phyloP scores from a whole-genome alignment of 2,113 vertebrate species.

The Plecotus auritus region DNA sequence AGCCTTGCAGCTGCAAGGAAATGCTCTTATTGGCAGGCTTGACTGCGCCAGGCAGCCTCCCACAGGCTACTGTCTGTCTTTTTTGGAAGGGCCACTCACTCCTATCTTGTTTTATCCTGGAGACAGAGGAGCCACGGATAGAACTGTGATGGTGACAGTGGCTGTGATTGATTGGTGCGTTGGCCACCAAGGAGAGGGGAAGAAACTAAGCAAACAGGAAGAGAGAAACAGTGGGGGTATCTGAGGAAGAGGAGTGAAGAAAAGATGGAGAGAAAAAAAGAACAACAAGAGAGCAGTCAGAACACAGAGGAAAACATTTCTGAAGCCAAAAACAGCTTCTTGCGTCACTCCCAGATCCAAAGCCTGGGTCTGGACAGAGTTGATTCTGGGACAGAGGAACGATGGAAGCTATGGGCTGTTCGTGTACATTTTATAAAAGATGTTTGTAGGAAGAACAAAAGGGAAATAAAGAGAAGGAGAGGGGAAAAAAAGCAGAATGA shows the following conservation, averaged over 20 bases:
- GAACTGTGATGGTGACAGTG: neutral
- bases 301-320: conserved; percentile 50
- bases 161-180: neutral
- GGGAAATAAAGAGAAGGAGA: neutral
- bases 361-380: conserved; percentile 15
- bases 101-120: conserved; percentile 16
- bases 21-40: neutral
- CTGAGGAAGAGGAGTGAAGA: conserved; percentile 36
- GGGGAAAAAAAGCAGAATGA: neutral
- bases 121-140: neutral
- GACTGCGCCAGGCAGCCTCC: neutral
- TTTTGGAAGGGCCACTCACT: neutral
- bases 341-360: neutral
- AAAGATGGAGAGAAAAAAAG: conserved; percentile 30
- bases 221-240: conserved; percentile 14
- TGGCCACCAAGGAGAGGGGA: conserved; percentile 23
- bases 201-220: conserved; percentile 51
- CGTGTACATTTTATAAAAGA: neutral
- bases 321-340: conserved; percentile 55
- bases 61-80: conserved; percentile 46
- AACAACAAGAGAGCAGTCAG: conserved; percentile 48
- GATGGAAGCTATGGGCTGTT: neutral
- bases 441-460: neutral
- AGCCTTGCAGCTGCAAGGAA: conserved; percentile 15
- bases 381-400: neutral